phyloP scores from a whole-genome alignment of 2,888 invertebrate species.

The Drosophila subsilvestris region DNA sequence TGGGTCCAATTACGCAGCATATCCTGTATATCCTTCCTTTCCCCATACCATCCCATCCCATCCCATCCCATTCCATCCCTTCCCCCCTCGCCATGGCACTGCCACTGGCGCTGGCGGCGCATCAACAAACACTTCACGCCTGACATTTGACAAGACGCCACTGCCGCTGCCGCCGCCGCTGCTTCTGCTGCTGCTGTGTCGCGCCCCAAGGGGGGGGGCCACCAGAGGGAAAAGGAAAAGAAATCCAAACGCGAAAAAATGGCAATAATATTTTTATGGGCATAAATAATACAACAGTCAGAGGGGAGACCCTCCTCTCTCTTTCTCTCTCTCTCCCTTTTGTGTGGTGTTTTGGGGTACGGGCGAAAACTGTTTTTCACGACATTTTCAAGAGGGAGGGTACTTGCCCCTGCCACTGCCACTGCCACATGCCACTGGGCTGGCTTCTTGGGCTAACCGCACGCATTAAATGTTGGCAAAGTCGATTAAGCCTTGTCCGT shows the following conservation, averaged over 20 bases:
- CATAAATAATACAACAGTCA: slow-evolving; percentile 69
- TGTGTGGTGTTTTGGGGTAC: neutral
- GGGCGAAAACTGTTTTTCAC: slow-evolving; percentile 62
- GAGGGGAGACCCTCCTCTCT: slow-evolving; percentile 3
- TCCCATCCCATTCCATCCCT: slow-evolving; percentile 25
- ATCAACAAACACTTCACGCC: slow-evolving; percentile 80
- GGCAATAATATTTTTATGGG: slow-evolving; percentile 78
- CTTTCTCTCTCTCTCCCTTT: neutral
- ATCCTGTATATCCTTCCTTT: slow-evolving; percentile 59
- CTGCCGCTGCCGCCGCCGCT: too few species aligned
- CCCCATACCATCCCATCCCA: neutral
- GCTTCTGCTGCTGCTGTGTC: too few species aligned
- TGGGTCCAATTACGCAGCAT: slow-evolving; percentile 77
- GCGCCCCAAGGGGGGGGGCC: neutral
- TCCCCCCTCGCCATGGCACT: too few species aligned
- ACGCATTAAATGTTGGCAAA: slow-evolving; percentile 76
- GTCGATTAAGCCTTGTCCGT: slow-evolving; percentile 70
- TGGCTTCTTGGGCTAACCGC: slow-evolving; percentile 57
- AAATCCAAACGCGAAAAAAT: slow-evolving; percentile 78
- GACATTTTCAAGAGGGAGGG: slow-evolving; percentile 62
- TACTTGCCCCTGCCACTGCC: neutral
- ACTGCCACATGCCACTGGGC: neutral
- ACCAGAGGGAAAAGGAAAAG: neutral
- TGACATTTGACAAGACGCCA: slow-evolving; percentile 73
- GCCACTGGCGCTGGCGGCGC: slow-evolving; percentile 51